Evolutionary conservation across 2,797 vertebrate species (phyloP).

Genomic region (Clarias platycephalus): DNA sequence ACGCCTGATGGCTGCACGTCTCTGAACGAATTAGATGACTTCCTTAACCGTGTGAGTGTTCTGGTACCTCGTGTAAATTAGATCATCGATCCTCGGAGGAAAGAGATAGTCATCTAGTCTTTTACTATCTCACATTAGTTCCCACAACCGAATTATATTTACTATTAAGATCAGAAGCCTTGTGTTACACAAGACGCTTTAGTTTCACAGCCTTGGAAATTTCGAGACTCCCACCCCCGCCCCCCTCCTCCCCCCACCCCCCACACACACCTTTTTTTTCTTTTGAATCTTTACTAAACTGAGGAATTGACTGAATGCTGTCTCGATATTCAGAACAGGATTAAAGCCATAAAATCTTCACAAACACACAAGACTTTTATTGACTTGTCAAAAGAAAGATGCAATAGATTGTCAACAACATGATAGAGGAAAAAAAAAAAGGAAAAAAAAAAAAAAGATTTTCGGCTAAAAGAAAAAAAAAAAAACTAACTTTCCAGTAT

Average conservation of each 20-base stretch:
- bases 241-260: neutral
- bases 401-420: constrained; percentile 28
- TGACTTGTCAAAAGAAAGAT: constrained; percentile 53
- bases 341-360: constrained; percentile 35
- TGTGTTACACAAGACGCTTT: neutral
- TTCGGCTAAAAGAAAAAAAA: constrained; percentile 11
- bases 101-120: neutral
- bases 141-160: neutral
- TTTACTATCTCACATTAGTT: neutral
- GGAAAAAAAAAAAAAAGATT: constrained; percentile 30
- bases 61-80: neutral
- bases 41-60: constrained; percentile 13
- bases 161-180: neutral
- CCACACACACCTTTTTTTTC: neutral
- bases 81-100: neutral
- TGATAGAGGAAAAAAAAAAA: constrained; percentile 37
- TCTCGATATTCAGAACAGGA: constrained; percentile 25
- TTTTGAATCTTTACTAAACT: neutral
- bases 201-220: neutral
- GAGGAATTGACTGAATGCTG: constrained; percentile 11
- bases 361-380: constrained; percentile 31
- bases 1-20: neutral
- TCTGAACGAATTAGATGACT: constrained; percentile 13
- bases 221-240: neutral
- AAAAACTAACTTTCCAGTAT: constrained; percentile 19